These are phyloP conservation scores for Alcis repandata DNA, from an alignment of 2,888 invertebrate species.

Conservation along the genomic window DNA sequence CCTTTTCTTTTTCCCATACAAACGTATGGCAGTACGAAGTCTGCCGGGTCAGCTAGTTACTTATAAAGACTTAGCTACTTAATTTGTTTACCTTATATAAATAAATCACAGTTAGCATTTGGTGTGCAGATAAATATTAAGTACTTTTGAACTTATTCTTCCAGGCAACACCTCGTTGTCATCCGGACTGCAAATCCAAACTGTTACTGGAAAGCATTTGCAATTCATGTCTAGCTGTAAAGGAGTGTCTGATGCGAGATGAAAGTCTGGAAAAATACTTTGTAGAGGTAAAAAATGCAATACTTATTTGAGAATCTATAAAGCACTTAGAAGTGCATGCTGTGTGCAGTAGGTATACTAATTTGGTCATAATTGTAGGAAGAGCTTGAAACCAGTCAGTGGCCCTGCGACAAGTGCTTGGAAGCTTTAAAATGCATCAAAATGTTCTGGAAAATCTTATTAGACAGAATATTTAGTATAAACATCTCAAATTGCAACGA, in stretches of 20 bases:
- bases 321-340: too few relatives aligned
- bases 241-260: conserved; percentile 68
- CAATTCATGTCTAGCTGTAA: conserved; percentile 71
- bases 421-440: conserved; percentile 77
- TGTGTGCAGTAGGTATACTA: background rate
- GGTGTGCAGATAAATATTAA: too few relatives aligned
- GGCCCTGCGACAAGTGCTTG: conserved; percentile 79
- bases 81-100: too few relatives aligned
- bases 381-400: conserved; percentile 76
- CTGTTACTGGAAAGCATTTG: conserved; percentile 72
- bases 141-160: background rate
- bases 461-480: conserved; percentile 72
- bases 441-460: conserved; percentile 79
- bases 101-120: too few relatives aligned
- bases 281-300: conserved; percentile 64
- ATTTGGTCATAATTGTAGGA: conserved; percentile 58
- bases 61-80: too few relatives aligned
- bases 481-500: conserved; percentile 58
- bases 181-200: conserved; percentile 76
- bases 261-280: conserved; percentile 71
- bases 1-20: too few relatives aligned
- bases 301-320: too few relatives aligned
- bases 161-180: conserved; percentile 71
- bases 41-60: too few relatives aligned
- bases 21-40: too few relatives aligned